Percentiles rank a stretch among this genome's conserved stretches.
phyloP scores from a whole-genome alignment of 2,797 vertebrate genomes.

The Sciurus carolinensis region DNA sequence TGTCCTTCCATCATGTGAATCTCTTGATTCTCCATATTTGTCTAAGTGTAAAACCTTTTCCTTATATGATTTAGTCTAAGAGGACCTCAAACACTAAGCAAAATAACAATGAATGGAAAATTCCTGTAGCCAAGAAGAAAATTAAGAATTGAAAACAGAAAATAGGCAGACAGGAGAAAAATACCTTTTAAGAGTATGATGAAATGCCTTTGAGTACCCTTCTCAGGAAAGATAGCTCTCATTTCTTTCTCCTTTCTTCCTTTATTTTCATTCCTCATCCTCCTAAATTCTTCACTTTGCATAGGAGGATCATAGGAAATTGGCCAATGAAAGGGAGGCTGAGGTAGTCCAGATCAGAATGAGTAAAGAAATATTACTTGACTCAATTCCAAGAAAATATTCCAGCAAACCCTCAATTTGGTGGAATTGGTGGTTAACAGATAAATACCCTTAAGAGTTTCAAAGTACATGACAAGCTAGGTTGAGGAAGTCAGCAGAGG shows the following conservation, averaged over 20 bases:
- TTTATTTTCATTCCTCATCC: neutral
- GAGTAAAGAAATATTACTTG: neutral
- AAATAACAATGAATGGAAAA: neutral
- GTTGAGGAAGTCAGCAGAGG: neutral
- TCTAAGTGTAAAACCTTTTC: constrained; percentile 17
- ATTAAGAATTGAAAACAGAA: neutral
- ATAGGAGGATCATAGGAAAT: neutral
- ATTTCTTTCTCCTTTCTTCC: neutral
- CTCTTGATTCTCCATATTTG: neutral
- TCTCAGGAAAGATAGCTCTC: neutral
- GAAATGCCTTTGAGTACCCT: neutral
- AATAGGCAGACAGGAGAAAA: neutral
- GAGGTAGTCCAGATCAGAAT: neutral
- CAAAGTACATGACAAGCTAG: neutral
- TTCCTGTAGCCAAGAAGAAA: constrained; percentile 40
- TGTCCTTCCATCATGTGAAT: neutral
- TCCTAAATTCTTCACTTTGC: neutral
- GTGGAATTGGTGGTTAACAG: neutral
- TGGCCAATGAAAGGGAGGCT: neutral
- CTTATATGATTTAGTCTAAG: neutral
- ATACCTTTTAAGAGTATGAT: neutral
- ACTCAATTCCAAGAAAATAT: neutral
- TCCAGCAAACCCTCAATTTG: neutral
- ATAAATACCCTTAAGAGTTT: neutral
- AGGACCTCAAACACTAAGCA: neutral